phyloP scores from a whole-genome alignment of 2,888 invertebrate genomes.

The Pristionchus exspectatus region DNA sequence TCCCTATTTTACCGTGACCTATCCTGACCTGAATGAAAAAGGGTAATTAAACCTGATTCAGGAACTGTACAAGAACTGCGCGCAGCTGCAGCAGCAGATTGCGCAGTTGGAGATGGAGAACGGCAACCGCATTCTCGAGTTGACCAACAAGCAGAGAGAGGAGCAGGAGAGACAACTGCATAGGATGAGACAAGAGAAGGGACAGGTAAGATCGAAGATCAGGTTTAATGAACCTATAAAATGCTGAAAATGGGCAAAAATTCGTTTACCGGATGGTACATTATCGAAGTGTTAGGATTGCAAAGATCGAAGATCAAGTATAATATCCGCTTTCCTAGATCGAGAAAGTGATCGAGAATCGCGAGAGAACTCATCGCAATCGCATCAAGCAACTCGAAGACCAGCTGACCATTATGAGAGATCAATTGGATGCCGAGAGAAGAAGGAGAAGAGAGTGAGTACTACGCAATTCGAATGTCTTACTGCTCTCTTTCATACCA shows the following conservation, averaged over 20 bases:
- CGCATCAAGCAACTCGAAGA: slow-evolving; percentile 77
- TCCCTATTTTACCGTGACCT: too few species aligned
- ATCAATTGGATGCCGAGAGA: slow-evolving; percentile 76
- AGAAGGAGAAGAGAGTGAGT: slow-evolving; percentile 63
- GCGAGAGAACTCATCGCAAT: slow-evolving; percentile 75
- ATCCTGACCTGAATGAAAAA: neutral
- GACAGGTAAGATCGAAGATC: slow-evolving; percentile 71
- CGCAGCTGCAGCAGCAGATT: slow-evolving; percentile 78
- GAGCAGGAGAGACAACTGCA: slow-evolving; percentile 76
- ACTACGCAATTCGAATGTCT: neutral
- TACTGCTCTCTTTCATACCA: too few species aligned
- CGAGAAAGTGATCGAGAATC: slow-evolving; percentile 77
- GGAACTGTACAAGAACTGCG: slow-evolving; percentile 78
- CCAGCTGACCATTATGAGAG: slow-evolving; percentile 74
- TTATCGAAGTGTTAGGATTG: neutral
- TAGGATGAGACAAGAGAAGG: slow-evolving; percentile 76
- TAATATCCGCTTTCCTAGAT: too few species aligned
- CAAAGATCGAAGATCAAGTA: neutral
- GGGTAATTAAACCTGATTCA: too few species aligned
- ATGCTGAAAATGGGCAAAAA: too few species aligned
- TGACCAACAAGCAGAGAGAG: slow-evolving; percentile 77
- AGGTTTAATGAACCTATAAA: too few species aligned
- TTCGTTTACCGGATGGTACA: too few species aligned
- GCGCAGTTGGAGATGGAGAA: slow-evolving; percentile 79
- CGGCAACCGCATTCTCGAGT: slow-evolving; percentile 76